Conservation (phyloP, 2,888 invertebrate genomes). For the Gari tellinella region DNA sequence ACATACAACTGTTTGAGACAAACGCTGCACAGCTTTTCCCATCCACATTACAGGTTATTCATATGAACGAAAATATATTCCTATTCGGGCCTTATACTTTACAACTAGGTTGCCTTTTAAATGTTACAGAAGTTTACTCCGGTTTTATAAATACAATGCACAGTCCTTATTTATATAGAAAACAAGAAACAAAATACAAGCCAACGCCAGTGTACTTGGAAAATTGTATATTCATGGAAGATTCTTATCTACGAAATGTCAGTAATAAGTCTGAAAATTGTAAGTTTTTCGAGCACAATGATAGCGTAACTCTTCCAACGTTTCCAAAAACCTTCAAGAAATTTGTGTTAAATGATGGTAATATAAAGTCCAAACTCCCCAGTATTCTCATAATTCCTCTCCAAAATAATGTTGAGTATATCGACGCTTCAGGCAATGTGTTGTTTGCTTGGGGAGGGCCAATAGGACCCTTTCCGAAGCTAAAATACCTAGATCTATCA, state of each 20-base stretch:
- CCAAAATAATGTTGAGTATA: slow-evolving; percentile 5
- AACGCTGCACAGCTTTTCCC: neutral
- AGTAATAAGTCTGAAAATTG: slow-evolving; percentile 3
- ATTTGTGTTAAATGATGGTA: neutral
- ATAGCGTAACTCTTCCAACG: neutral
- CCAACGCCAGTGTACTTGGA: neutral
- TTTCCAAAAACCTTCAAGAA: slow-evolving; percentile 5
- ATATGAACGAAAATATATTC: slow-evolving; percentile 7
- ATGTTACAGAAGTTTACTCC: neutral
- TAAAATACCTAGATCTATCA: slow-evolving; percentile 36
- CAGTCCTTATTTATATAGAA: neutral
- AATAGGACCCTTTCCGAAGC: slow-evolving; percentile 4
- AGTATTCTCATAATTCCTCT: neutral
- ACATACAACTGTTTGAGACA: neutral
- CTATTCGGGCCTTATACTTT: slow-evolving; percentile 3
- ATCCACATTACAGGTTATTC: no score
- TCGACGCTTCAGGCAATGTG: slow-evolving; percentile 27
- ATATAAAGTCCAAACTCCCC: slow-evolving; percentile 9
- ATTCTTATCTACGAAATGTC: slow-evolving; percentile 5
- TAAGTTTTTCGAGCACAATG: neutral
- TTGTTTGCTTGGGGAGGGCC: slow-evolving; percentile 20
- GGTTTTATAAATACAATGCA: neutral
- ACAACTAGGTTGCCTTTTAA: neutral
- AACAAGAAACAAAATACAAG: neutral
- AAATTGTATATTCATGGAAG: slow-evolving; percentile 24